Evolutionary conservation across 2,113 vertebrate genomes (phyloP), one percentile per base, ranked within the genome.

Genomic region (Colius striatus): DNA sequence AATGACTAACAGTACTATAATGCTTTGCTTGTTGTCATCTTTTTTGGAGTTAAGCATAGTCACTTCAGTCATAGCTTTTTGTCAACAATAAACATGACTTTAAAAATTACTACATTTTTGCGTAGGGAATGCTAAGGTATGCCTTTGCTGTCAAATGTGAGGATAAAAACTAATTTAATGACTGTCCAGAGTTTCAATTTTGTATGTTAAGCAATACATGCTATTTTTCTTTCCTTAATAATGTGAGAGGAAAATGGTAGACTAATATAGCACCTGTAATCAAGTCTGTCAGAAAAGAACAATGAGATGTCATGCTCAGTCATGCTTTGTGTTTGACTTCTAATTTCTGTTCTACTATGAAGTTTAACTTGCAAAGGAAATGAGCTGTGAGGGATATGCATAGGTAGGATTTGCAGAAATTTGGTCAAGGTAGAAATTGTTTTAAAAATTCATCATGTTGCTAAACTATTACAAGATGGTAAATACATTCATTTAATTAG

Each of bases 241-340:
- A 11, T 34, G 20, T 41, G 43, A 81, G 34, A 26, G n/a, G 43
- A 9, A 86, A 88, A 66, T 62, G 32, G 34, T 80, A 88, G 83
- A 32, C 34, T 88, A 66, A 34, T 2, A 2, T 61, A 75, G 75
- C 0, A 0, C 27, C n/a, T 91, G 2, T 75, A 54, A 85, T 88
- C 17, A 45, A 45, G 45, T 84, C 34, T 67, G 63, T 90, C 76
- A 93, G 89, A 89, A 65, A 62, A 92, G 83, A 92, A 74, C 67
- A 93, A n/a, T 80, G 45, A 43, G 51, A 13, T 55, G 50, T 77
- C 29, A 4, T 94, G 80, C 80, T 91, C 91, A 89, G 88, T 94
- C 87, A 57, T 86, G 68, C 76, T 84, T 84, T 1, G 1, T 65
- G 34, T 84, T 92, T 88, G 81, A 63, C 34, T 88, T 73, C 18